Evolutionary conservation across 2,888 invertebrate genomes (phyloP), one percentile per base, ranked within the genome.

Genomic region (Melitaea athalia): DNA sequence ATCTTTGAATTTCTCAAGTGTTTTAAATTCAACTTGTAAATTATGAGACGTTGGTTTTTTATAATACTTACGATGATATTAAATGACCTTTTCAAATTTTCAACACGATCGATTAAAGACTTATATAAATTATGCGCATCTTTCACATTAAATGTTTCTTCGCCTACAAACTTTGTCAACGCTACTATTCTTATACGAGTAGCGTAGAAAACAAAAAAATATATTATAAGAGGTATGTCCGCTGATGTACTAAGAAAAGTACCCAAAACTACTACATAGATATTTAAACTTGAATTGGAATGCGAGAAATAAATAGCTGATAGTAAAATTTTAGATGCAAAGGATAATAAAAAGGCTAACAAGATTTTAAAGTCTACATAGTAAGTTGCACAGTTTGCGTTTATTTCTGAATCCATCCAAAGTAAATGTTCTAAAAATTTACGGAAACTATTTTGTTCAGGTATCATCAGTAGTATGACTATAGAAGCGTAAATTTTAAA

Each of bases 31-130:
- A n/a, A n/a, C 24, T 24, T 24, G 24, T 24, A 24, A 24, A 24
- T 24, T 24, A 24, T 24, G 24, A 24, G 24, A 24, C 24, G 24
- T 24, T 24, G 24, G 1, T 24, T 24, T 24, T 49, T 33, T 52
- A 12, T 31, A 24, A 5, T 50, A 71, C 68, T 68, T 59, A 71
- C 68, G 5, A 66, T 43, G 12, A 49, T 38, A 61, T 68, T 57
- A 52, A 68, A 68, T 3, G 66, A n/a, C 24, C 15, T 31, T 38
- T 63, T 71, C 10, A 59, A 47, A 50, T 5, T 59, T 66, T 70
- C 67, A 12, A 57, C 64, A 11, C 64, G 38, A 63, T 70, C 67
- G 3, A 68, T 59, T 11, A 70, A 31, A n/a, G 60, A 52, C 31
- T 64, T 66, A 43, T 71, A 71, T 24, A 63, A n/a, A 8, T 57